Evolutionary conservation across 2,888 invertebrate genomes (phyloP).

Genomic region (Leptinotarsa rubiginosa): DNA sequence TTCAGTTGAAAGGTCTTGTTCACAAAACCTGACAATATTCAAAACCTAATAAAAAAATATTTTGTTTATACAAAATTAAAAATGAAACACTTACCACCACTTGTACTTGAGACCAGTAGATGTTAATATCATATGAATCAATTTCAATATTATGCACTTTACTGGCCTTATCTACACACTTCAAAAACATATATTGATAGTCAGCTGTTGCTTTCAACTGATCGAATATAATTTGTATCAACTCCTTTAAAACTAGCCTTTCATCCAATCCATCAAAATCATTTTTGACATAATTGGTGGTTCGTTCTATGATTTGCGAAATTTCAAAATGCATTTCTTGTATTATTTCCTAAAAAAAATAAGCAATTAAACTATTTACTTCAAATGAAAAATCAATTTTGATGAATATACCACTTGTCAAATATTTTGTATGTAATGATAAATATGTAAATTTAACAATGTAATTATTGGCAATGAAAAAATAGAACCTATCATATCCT

Average conservation of each 20-base stretch:
- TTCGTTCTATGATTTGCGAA: conserved; percentile 80
- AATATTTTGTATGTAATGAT: no score
- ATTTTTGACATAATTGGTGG: conserved; percentile 81
- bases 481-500: no score
- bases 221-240: conserved; percentile 82
- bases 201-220: conserved; percentile 86
- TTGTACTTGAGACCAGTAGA: conserved; percentile 92
- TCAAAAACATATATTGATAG: conserved; percentile 78
- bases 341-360: conserved; percentile 76
- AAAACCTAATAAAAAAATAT: no score
- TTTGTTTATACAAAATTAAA: no score
- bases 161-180: conserved; percentile 73
- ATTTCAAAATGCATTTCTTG: conserved; percentile 86
- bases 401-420: no score
- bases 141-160: conserved; percentile 70
- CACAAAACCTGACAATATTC: no score
- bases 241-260: conserved; percentile 65
- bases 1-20: no score
- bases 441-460: no score
- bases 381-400: no score
- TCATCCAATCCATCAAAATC: conserved; percentile 65
- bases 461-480: no score
- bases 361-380: no score
- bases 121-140: conserved; percentile 76
- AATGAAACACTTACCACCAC: conserved; percentile 75